Evolutionary conservation across 2,888 invertebrate species (phyloP).

Genomic region (Pandemis cinnamomeana): DNA sequence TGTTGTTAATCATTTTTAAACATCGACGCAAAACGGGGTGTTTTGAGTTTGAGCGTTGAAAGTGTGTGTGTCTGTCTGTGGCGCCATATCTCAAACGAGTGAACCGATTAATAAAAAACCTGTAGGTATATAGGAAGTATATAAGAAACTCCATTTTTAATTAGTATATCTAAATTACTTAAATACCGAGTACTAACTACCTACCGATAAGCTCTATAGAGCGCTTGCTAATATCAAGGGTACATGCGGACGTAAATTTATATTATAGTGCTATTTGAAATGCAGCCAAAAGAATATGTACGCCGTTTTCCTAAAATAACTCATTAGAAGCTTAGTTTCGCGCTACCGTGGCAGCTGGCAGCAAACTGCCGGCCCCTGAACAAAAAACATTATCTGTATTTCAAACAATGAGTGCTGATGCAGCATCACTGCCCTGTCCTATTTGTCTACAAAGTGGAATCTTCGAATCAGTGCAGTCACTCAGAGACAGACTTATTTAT

Average conservation of each 20-base stretch:
- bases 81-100: too few species aligned
- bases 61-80: too few species aligned
- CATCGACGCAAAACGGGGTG: too few species aligned
- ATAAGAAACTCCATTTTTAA: too few species aligned
- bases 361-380: constrained; percentile 44
- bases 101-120: too few species aligned
- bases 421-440: constrained; percentile 88
- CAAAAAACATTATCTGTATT: neutral
- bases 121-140: too few species aligned
- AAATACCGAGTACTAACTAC: too few species aligned
- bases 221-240: neutral
- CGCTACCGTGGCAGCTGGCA: constrained; percentile 58
- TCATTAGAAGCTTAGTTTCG: constrained; percentile 67
- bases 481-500: constrained; percentile 89
- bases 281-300: constrained; percentile 71
- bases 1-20: too few species aligned
- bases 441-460: constrained; percentile 89
- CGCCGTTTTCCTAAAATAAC: constrained; percentile 76
- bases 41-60: too few species aligned
- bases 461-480: constrained; percentile 88
- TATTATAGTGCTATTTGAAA: constrained; percentile 68
- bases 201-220: too few species aligned
- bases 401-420: constrained; percentile 75
- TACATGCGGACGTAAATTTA: constrained; percentile 12
- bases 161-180: too few species aligned